Evolutionary conservation across 2,888 invertebrate genomes (phyloP).

Genomic region (Fissipunctia ypsillon): DNA sequence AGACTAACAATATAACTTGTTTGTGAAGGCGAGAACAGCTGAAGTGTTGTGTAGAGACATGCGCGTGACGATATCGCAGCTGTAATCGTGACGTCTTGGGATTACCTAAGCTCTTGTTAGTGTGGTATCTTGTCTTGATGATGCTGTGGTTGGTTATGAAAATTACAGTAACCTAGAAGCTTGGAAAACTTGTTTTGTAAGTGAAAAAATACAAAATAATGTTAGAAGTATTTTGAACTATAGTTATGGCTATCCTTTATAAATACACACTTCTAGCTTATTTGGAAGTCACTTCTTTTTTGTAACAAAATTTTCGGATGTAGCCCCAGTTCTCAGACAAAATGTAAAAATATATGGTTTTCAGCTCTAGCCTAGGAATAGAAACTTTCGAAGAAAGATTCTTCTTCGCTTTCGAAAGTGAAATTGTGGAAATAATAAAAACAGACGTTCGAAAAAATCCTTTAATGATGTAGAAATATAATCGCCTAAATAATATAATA

Average conservation of each 20-base stretch:
- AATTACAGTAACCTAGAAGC: neutral
- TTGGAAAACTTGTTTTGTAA: neutral
- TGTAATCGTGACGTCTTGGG: neutral
- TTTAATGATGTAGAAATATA: neutral
- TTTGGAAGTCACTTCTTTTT: slow-evolving; percentile 3
- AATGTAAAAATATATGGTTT: neutral
- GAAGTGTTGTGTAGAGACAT: slow-evolving; percentile 2
- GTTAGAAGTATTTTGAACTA: neutral
- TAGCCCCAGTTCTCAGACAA: neutral
- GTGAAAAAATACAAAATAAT: neutral
- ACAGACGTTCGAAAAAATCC: neutral
- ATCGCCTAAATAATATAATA: no score
- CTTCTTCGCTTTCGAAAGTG: neutral
- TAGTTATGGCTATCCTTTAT: no score
- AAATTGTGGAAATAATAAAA: neutral
- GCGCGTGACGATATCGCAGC: neutral
- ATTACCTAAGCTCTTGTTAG: neutral
- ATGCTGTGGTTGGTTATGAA: neutral
- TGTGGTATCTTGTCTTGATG: neutral
- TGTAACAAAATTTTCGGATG: neutral
- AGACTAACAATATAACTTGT: slow-evolving; percentile 27
- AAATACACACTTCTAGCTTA: no score
- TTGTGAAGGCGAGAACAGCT: slow-evolving; percentile 14
- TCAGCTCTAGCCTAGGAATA: neutral
- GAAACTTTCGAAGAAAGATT: neutral